Conservation (phyloP, 1,140 invertebrate species). For the Brachionus calyciflorus region DNA sequence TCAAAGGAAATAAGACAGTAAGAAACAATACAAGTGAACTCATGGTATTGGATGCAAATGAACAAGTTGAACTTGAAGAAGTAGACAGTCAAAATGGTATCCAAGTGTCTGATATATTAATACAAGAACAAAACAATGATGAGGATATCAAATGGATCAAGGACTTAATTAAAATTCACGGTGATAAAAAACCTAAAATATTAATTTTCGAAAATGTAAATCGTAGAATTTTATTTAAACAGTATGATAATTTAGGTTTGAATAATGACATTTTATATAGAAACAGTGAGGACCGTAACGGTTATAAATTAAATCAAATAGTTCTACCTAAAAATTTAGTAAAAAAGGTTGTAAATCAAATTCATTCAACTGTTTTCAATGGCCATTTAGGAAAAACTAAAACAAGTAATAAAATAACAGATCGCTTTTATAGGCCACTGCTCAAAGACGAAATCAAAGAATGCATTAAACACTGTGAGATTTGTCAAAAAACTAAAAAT, state of each 20-base stretch:
- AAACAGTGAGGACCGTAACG: background rate
- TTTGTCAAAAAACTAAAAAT: too few relatives aligned
- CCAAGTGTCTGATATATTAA: background rate
- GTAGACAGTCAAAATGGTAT: too few relatives aligned
- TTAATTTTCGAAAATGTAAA: conserved; percentile 22
- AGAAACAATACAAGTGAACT: too few relatives aligned
- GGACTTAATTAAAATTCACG: background rate
- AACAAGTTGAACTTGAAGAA: background rate
- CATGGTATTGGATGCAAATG: too few relatives aligned
- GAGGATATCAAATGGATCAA: background rate
- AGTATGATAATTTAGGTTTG: conserved; percentile 2
- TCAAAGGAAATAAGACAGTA: too few relatives aligned
- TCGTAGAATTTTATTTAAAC: conserved; percentile 17
- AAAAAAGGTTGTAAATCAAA: background rate
- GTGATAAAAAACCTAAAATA: conserved; percentile 30
- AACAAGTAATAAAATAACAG: too few relatives aligned
- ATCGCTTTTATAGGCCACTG: too few relatives aligned
- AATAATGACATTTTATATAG: background rate
- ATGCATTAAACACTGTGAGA: too few relatives aligned
- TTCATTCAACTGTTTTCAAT: background rate
- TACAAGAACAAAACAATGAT: background rate
- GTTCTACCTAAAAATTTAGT: background rate
- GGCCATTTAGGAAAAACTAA: too few relatives aligned
- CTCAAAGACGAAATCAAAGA: too few relatives aligned
- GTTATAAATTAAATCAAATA: background rate